phyloP scores from a whole-genome alignment of 2,797 vertebrate genomes.

The Chrosomus eos region DNA sequence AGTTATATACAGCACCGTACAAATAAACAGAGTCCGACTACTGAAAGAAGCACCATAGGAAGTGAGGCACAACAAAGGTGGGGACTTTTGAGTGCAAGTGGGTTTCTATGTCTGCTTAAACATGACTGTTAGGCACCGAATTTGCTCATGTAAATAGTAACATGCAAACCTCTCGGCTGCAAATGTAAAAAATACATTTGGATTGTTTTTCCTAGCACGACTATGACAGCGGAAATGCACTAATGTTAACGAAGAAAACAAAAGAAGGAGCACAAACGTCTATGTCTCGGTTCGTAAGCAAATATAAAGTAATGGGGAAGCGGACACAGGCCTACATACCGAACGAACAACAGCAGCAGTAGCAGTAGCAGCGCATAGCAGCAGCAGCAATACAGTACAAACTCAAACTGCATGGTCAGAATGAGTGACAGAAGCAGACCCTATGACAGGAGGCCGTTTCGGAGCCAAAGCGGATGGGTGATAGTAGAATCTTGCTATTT shows the following conservation, averaged over 20 bases:
- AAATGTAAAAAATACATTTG: slow-evolving; percentile 43
- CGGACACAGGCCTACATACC: slow-evolving; percentile 48
- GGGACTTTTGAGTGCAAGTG: slow-evolving; percentile 70
- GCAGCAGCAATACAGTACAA: slow-evolving; percentile 53
- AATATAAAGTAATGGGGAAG: slow-evolving; percentile 36
- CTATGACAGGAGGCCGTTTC: slow-evolving; percentile 33
- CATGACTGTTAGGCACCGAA: slow-evolving; percentile 75
- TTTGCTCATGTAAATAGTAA: slow-evolving; percentile 66
- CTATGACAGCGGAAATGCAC: slow-evolving; percentile 49
- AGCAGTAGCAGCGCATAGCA: slow-evolving; percentile 63
- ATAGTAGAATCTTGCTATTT: slow-evolving; percentile 1
- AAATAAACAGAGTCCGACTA: slow-evolving; percentile 76
- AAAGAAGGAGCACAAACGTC: slow-evolving; percentile 35
- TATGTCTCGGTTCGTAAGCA: background rate
- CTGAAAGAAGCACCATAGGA: slow-evolving; percentile 84
- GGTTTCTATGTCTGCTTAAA: slow-evolving; percentile 72
- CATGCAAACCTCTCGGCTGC: slow-evolving; percentile 74
- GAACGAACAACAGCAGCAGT: slow-evolving; percentile 65
- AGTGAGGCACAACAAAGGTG: slow-evolving; percentile 85
- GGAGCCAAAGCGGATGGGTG: slow-evolving; percentile 11
- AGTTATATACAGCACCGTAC: slow-evolving; percentile 87
- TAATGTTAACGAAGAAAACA: slow-evolving; percentile 30
- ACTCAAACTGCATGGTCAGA: slow-evolving; percentile 41
- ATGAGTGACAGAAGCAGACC: slow-evolving; percentile 53
- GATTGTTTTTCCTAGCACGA: slow-evolving; percentile 39